Percentiles rank a stretch among this genome's conserved stretches.
phyloP scores from a whole-genome alignment of 2,113 vertebrate genomes.

The Brachirus orientalis region DNA sequence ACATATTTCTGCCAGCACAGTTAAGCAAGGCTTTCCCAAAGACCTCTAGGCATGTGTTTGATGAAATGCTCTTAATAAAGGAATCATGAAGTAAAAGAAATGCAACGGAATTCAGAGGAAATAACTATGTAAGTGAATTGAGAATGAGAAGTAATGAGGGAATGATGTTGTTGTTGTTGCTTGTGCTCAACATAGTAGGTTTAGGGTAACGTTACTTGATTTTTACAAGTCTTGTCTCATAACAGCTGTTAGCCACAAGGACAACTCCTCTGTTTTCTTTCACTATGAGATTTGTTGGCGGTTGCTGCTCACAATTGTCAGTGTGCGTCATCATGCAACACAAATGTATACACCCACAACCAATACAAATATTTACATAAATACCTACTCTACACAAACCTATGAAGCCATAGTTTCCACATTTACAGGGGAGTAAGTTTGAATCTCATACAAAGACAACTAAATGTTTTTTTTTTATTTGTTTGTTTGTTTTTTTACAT shows the following conservation, averaged over 20 bases:
- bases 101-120: constrained; percentile 20
- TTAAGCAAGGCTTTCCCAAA: constrained; percentile 69
- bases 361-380: neutral
- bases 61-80: constrained; percentile 75
- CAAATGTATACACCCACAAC: constrained; percentile 19
- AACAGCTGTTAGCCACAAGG: constrained; percentile 58
- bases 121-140: constrained; percentile 38
- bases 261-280: constrained; percentile 23
- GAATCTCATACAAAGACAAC: no score
- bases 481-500: no score
- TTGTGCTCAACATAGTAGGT: constrained; percentile 6
- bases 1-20: constrained; percentile 71
- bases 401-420: neutral
- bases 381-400: constrained; percentile 1
- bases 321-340: constrained; percentile 33
- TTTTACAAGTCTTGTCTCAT: constrained; percentile 64
- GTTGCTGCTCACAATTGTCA: constrained; percentile 24
- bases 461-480: no score
- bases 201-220: constrained; percentile 9
- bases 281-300: constrained; percentile 15
- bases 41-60: constrained; percentile 67
- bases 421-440: no score
- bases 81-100: constrained; percentile 51
- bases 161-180: constrained; percentile 13
- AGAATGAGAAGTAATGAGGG: constrained; percentile 27